A percentile compares a stretch with the other conserved stretches of the same genome.
Evolutionary conservation across 2,888 invertebrate genomes (phyloP).

Genomic region (Panopea generosa): DNA sequence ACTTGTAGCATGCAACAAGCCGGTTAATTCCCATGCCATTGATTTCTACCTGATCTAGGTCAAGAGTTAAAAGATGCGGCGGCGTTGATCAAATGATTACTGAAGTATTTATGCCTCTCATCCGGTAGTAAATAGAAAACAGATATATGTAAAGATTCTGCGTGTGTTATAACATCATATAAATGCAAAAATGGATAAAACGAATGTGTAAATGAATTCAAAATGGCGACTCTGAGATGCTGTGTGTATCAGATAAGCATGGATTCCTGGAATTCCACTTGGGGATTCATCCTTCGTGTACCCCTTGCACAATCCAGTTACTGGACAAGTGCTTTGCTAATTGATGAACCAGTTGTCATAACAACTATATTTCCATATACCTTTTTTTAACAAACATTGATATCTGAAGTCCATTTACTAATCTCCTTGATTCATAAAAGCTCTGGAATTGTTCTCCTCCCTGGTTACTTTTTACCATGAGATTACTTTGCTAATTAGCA

Average conservation of each 20-base stretch:
- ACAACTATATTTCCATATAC: too few species aligned
- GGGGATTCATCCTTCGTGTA: slow-evolving; percentile 5
- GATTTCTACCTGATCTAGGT: slow-evolving; percentile 13
- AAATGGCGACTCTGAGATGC: slow-evolving; percentile 53
- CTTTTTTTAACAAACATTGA: too few species aligned
- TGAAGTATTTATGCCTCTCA: too few species aligned
- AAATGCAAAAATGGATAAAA: not conserved
- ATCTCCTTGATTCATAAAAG: too few species aligned
- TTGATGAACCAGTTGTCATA: not conserved
- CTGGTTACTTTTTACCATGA: too few species aligned
- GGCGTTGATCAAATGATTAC: too few species aligned
- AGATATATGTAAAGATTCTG: too few species aligned
- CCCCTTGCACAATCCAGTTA: not conserved
- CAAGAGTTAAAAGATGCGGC: not conserved
- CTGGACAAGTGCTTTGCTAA: slow-evolving; percentile 8
- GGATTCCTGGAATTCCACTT: slow-evolving; percentile 45
- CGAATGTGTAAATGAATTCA: slow-evolving; percentile 52
- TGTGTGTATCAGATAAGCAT: slow-evolving; percentile 30
- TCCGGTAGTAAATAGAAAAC: too few species aligned
- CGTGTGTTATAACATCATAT: too few species aligned
- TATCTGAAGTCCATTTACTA: too few species aligned
- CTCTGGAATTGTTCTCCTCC: too few species aligned
- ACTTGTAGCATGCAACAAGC: slow-evolving; percentile 10
- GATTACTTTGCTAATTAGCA: too few species aligned
- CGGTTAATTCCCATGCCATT: slow-evolving; percentile 18